phyloP scores from a whole-genome alignment of 2,888 invertebrate species.

The Girardia tigrina region DNA sequence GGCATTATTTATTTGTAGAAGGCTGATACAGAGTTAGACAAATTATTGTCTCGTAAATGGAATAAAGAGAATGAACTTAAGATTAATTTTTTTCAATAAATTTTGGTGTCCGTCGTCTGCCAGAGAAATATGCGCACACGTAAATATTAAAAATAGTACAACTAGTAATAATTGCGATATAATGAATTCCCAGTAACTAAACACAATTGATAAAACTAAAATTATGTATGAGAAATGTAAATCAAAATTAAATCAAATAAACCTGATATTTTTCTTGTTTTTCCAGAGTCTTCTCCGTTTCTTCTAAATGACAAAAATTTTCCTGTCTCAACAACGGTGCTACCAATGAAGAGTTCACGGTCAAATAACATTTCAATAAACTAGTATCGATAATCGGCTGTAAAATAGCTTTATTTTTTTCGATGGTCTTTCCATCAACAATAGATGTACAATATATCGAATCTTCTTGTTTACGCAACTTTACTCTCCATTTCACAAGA shows the following conservation, averaged over 20 bases:
- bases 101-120: too few species aligned
- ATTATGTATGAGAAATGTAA: too few species aligned
- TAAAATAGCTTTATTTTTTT: neutral
- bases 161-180: too few species aligned
- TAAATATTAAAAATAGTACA: too few species aligned
- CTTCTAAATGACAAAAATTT: neutral
- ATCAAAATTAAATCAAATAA: neutral
- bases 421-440: neutral
- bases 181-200: too few species aligned
- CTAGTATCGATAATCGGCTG: neutral
- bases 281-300: neutral
- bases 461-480: neutral
- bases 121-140: too few species aligned
- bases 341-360: neutral
- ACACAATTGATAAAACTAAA: too few species aligned
- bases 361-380: neutral
- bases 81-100: too few species aligned
- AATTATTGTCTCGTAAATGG: too few species aligned
- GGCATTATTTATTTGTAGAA: too few species aligned
- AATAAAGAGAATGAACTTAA: too few species aligned
- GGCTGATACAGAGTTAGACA: too few species aligned
- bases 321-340: slow-evolving; percentile 1
- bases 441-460: neutral
- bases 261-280: slow-evolving; percentile 1
- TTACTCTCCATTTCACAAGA: neutral